Evolutionary conservation across 2,113 vertebrate species (phyloP).

Genomic region (Porphyrio hochstetteri): DNA sequence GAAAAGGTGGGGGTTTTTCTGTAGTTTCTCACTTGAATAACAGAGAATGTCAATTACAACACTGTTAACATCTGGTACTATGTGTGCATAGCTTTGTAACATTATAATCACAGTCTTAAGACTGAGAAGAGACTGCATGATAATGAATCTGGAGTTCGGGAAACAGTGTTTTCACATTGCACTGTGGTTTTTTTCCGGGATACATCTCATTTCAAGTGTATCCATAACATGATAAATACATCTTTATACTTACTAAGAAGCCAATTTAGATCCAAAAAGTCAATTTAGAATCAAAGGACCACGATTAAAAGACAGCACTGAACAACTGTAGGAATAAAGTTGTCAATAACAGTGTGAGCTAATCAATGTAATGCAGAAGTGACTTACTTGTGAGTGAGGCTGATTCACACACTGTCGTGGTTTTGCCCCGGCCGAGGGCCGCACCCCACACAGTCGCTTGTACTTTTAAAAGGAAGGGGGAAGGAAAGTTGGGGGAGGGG

Average conservation of each 20-base stretch:
- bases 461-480: no score
- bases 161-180: background rate
- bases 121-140: background rate
- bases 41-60: background rate
- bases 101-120: background rate
- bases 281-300: background rate
- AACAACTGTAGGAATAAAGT: background rate
- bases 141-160: background rate
- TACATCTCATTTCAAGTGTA: background rate
- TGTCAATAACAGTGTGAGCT: background rate
- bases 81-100: background rate
- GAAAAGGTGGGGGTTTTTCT: rapidly evolving
- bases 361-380: background rate
- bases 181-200: background rate
- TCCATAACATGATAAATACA: background rate
- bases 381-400: background rate
- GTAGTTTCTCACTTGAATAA: background rate
- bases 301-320: background rate
- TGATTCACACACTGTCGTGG: no score
- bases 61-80: background rate
- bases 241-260: background rate
- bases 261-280: background rate
- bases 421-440: no score
- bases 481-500: no score
- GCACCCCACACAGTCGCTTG: no score